These are phyloP conservation scores for Hirtodrosophila alboralis DNA, from an alignment of 2,888 invertebrate species.

Conservation along the genomic window DNA sequence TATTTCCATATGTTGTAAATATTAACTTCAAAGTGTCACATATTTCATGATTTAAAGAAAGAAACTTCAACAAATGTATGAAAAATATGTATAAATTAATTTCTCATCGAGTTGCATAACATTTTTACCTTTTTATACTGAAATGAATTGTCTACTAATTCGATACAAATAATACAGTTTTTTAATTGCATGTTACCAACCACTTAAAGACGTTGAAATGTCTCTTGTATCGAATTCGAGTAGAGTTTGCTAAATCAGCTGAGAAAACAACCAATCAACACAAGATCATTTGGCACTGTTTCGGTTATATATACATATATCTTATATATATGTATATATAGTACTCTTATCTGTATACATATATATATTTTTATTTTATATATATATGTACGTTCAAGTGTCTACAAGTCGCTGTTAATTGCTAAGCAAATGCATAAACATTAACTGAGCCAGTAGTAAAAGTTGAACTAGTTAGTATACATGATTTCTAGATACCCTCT, in stretches of 20 bases:
- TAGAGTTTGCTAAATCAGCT: conserved; percentile 32
- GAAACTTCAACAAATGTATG: no score
- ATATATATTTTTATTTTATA: neutral
- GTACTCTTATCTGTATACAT: neutral
- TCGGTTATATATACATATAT: conserved; percentile 27
- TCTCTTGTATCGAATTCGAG: conserved; percentile 17
- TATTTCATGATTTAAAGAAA: no score
- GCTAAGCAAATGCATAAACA: conserved; percentile 71
- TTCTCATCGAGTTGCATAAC: no score
- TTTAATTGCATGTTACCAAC: conserved; percentile 9
- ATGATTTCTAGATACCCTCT: conserved; percentile 28
- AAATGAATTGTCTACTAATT: no score
- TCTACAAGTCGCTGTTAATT: conserved; percentile 55
- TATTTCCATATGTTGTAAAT: no score
- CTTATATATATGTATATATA: neutral
- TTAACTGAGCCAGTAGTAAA: conserved; percentile 26
- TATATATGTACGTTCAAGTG: neutral
- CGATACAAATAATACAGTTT: neutral
- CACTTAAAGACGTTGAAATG: conserved; percentile 11
- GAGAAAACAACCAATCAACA: conserved; percentile 17
- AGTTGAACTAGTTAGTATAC: neutral
- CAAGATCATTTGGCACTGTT: conserved; percentile 33
- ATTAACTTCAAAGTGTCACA: no score
- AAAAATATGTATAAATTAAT: no score
- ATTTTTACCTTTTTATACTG: no score